phyloP scores from a whole-genome alignment of 2,113 vertebrate species.

The Rhabdornis inornatus region DNA sequence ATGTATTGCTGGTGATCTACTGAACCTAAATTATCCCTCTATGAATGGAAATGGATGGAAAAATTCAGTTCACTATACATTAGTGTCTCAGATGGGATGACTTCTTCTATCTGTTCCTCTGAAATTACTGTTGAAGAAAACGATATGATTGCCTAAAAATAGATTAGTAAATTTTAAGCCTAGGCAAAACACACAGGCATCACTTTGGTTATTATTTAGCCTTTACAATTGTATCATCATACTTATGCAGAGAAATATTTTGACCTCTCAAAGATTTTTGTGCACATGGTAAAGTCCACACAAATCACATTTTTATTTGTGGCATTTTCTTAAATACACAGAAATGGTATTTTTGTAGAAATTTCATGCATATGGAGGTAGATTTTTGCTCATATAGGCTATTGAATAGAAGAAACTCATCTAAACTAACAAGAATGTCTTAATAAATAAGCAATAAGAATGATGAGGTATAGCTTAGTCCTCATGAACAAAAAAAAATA shows the following conservation, averaged over 20 bases:
- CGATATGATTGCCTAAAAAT: neutral
- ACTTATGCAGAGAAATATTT: neutral
- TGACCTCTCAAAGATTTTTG: neutral
- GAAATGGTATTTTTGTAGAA: neutral
- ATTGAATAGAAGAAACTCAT: neutral
- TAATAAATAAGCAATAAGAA: neutral
- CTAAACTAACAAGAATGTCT: neutral
- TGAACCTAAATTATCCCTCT: neutral
- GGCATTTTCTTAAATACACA: neutral
- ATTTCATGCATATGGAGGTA: neutral
- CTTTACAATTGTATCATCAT: neutral
- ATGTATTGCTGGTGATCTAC: neutral
- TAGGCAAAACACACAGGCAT: neutral
- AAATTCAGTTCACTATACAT: neutral
- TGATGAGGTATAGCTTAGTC: neutral
- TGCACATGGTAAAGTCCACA: neutral
- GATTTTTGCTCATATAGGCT: neutral
- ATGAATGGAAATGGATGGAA: neutral
- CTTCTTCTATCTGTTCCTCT: neutral
- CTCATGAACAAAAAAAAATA: neutral
- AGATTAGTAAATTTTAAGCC: neutral
- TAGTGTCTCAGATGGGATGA: neutral
- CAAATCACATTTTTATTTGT: neutral
- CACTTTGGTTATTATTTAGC: neutral
- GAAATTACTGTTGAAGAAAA: neutral